Evolutionary conservation across 2,888 invertebrate genomes (phyloP), one percentile per base, ranked within the genome.

Genomic region (Eupeodes latifasciatus): DNA sequence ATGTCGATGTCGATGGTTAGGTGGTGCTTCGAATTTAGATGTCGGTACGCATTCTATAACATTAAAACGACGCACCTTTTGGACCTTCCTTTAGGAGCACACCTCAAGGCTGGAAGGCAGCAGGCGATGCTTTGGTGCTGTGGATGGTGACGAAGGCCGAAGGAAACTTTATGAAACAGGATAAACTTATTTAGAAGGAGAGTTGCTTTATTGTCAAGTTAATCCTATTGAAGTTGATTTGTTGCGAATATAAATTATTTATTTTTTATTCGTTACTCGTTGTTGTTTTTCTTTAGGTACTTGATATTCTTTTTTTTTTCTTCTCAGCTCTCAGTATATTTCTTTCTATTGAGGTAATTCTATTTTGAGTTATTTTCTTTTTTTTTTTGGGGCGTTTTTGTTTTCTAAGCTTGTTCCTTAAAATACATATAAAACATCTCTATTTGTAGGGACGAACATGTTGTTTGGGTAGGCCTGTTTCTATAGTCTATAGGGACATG

Each of bases 221-320:
- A 88, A 88, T 88, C 88, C 88, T 78, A 88, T 88, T 88, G 69
- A 81, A 88, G 85, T 85, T 88, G 88, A 88, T 88, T 88, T 88
- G 88, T 88, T 88, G 78, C 85, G 81, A 88, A 88, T 85, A 88
- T 88, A 88, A 88, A 88, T 88, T 88, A 85, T 84, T 80, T 84
- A 86, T 86, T 75, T 81, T 71, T 51, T 36, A 27, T 27, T 27
- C 27, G 27, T 27, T 27, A 27, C 27, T 27, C 27, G 27, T 66
- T 44, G 34, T 40, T 14, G 47, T 51, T 62, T 34, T 27, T 80
- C 0, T 14, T 5, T 19, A n/a, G n/a, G n/a, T n/a, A 40, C 1
- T 64, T 55, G 5, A 4, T 69, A n/a, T 69, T 40, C 34, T 14
- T 34, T 34, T 53, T 53, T 14, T 34, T 34, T 53, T 53, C 53